These are phyloP conservation scores for Potorous gilbertii DNA, from an alignment of 2,797 vertebrate genomes.

Conservation along the genomic window DNA sequence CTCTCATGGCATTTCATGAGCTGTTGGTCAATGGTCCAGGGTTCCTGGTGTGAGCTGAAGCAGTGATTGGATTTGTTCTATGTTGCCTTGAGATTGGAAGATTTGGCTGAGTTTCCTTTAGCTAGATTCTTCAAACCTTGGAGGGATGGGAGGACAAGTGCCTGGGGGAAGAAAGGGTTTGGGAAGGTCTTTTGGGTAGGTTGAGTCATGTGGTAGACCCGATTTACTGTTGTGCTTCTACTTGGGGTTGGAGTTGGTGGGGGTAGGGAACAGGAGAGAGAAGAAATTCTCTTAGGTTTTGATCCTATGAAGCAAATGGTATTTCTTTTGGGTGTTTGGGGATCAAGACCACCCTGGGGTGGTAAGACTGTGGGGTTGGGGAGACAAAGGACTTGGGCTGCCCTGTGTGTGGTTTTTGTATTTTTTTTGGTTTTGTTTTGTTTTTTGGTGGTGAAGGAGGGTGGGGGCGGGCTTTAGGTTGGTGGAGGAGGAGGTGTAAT, in stretches of 20 bases:
- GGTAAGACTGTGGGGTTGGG: background rate
- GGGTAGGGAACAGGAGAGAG: background rate
- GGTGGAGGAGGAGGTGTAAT: background rate
- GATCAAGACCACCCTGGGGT: background rate
- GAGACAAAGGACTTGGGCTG: background rate
- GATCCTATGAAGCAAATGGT: background rate
- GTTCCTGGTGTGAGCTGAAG: background rate
- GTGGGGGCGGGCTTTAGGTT: background rate
- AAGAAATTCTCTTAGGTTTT: background rate
- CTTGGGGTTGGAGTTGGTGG: background rate
- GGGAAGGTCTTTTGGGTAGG: background rate
- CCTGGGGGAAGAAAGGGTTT: background rate
- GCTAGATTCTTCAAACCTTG: background rate
- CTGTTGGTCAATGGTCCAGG: background rate
- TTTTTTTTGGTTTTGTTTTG: background rate
- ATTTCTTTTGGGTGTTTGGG: background rate
- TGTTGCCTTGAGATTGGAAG: background rate
- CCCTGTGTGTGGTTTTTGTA: background rate
- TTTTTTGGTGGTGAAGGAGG: slow-evolving; percentile 11
- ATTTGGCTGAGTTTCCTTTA: background rate
- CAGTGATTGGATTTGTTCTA: background rate
- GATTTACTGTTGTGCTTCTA: background rate
- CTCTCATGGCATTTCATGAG: background rate
- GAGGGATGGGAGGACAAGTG: background rate
- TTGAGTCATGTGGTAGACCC: background rate